Base-by-base conservation (phyloP, 2,888 invertebrate genomes). In the Watsonalla binaria region DNA sequence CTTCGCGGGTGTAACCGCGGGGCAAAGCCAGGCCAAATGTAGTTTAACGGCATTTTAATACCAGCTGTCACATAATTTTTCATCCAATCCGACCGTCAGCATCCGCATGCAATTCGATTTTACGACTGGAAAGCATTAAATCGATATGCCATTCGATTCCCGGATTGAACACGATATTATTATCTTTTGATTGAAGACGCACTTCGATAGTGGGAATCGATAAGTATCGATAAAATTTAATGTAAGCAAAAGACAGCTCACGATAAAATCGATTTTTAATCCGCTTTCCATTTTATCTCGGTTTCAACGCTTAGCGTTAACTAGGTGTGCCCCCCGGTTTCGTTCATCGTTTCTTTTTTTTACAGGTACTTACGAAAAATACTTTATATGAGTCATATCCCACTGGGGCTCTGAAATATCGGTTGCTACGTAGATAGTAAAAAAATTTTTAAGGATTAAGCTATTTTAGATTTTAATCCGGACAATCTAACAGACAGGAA, bases 211-310 rank as follows among this genome's bases (percentile, higher is more conserved):
- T 42, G 11, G 11, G 42, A 42, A 42, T 42, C 42, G 42, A 42
- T 42, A 42, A 11, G 42, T 11, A 11, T 42, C 42, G 42, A 42
- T 49, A 35, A 37, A 9, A 6, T 35, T 39, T 15, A 39, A 39
- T 15, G 37, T 45, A 55, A 52, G 52, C 50, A 52, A 42, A 51
- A 33, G 45, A 35, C 46, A 34, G 46, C 42, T 37, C 50, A 50
- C 33, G 24, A 52, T 50, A 52, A 52, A 52, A 50, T n/a, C 50
- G 49, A 49, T 35, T 48, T 37, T 51, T 59, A 57, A 61, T 56
- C 59, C 58, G 62, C 70, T 72, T 70, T 72, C 69, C 63, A 66
- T 70, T 69, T 75, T 74, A 73, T 59, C 74, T 70, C 63, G 62
- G 59, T 75, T 70, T 61, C 63, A 63, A 64, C 62, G 57, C 51